phyloP scores from a whole-genome alignment of 2,888 invertebrate species.

The Apamea sordens region DNA sequence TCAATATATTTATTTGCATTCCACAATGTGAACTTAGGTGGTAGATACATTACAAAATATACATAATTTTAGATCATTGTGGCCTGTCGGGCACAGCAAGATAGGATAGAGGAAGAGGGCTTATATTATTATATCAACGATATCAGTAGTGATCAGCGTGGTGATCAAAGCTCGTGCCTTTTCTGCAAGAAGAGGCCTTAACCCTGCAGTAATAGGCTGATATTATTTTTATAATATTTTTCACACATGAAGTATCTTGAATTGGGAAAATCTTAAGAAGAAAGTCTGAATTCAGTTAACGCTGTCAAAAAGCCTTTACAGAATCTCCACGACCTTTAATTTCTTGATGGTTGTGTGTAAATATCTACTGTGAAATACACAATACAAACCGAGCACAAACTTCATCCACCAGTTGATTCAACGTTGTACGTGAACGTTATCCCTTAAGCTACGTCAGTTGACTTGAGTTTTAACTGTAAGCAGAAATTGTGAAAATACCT shows the following conservation, averaged over 20 bases:
- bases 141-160: neutral
- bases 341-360: neutral
- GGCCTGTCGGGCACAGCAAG: too few relatives aligned
- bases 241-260: neutral
- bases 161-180: neutral
- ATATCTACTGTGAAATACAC: neutral
- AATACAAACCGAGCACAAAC: neutral
- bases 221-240: neutral
- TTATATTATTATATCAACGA: too few relatives aligned
- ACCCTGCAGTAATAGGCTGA: neutral
- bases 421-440: slow-evolving; percentile 27
- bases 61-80: too few relatives aligned
- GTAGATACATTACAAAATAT: too few relatives aligned
- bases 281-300: neutral
- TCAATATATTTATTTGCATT: too few relatives aligned
- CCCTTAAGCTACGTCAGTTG: slow-evolving; percentile 13
- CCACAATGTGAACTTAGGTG: too few relatives aligned
- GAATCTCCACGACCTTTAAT: neutral
- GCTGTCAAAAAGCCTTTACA: neutral
- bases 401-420: slow-evolving; percentile 35
- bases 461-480: neutral
- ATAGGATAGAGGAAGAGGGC: too few relatives aligned
- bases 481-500: neutral
- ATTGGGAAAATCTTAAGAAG: neutral
- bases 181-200: neutral